Conservation (phyloP, 2,888 invertebrate species). For the Cerastis rubricosa region DNA sequence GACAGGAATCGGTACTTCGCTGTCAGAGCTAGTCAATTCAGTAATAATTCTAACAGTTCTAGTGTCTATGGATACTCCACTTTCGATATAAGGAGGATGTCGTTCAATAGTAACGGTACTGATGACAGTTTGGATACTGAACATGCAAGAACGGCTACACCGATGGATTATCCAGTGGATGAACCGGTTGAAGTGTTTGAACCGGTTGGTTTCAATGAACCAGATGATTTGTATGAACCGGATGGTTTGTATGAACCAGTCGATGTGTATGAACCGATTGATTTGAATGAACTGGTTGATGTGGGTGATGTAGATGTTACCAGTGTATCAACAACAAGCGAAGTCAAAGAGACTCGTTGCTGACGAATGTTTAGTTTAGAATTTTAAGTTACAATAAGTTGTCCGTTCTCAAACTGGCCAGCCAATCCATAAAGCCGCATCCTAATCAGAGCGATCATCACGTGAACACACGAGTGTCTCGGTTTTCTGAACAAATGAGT, state of each 20-base stretch:
- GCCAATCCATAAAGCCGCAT: neutral
- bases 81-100: slow-evolving; percentile 70
- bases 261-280: neutral
- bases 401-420: slow-evolving; percentile 11
- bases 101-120: slow-evolving; percentile 67
- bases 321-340: slow-evolving; percentile 67
- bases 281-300: neutral
- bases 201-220: neutral
- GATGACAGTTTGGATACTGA: slow-evolving; percentile 54
- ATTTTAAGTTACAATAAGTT: slow-evolving; percentile 5
- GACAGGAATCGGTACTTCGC: slow-evolving; percentile 76
- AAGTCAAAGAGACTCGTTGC: slow-evolving; percentile 81
- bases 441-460: neutral
- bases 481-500: neutral
- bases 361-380: slow-evolving; percentile 58
- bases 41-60: slow-evolving; percentile 62
- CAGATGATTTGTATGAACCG: neutral
- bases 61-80: slow-evolving; percentile 64
- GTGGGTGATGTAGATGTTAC: slow-evolving; percentile 68
- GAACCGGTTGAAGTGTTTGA: neutral
- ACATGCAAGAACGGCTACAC: slow-evolving; percentile 57
- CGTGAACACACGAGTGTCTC: neutral
- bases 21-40: slow-evolving; percentile 71
- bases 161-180: slow-evolving; percentile 64
- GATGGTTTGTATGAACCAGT: neutral